phyloP scores from a whole-genome alignment of 2,888 invertebrate species.

The Pecten maximus region DNA sequence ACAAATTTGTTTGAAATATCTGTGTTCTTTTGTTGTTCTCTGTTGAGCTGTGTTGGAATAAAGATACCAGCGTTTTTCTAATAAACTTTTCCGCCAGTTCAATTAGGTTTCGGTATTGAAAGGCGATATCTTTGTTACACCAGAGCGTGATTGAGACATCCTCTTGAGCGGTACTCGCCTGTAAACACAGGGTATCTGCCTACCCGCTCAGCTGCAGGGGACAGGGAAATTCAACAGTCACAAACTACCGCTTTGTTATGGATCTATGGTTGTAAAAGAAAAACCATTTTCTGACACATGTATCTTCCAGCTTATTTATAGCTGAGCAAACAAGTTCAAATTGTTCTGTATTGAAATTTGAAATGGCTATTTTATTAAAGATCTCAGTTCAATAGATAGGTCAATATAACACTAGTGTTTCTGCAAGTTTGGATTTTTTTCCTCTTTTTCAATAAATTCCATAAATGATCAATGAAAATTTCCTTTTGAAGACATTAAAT shows the following conservation, averaged over 20 bases:
- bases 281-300: background rate
- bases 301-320: background rate
- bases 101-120: background rate
- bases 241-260: background rate
- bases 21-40: background rate
- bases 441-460: background rate
- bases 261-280: background rate
- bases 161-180: background rate
- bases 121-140: background rate
- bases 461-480: background rate
- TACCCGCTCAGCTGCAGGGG: background rate
- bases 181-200: background rate
- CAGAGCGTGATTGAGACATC: background rate
- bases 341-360: background rate
- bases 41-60: background rate
- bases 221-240: background rate
- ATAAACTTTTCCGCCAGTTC: conserved; percentile 27
- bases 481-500: background rate
- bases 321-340: background rate
- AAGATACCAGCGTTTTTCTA: conserved; percentile 21
- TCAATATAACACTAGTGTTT: background rate
- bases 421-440: background rate
- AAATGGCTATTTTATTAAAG: background rate
- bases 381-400: background rate
- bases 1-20: conserved; percentile 16